phyloP scores from a whole-genome alignment of 2,113 vertebrate genomes.

The Syngnathus scovelli region DNA sequence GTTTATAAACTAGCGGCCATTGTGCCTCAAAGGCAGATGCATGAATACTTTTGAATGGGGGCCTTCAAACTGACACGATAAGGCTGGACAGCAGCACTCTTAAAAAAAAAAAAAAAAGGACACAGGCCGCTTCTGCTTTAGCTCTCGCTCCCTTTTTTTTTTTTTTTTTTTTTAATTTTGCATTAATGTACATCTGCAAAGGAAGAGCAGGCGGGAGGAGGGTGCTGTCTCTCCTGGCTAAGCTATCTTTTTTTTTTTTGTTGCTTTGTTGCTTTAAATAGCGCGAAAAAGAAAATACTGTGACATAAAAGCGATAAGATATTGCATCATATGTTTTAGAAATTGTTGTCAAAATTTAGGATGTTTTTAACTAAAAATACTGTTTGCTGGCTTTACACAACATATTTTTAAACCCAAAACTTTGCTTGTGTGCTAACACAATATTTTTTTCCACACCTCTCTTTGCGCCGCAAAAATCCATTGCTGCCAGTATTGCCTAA shows the following conservation, averaged over 20 bases:
- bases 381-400: background rate
- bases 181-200: slow-evolving; percentile 95
- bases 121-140: slow-evolving; percentile 66
- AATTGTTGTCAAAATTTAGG: background rate
- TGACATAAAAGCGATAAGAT: background rate
- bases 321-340: background rate
- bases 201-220: slow-evolving; percentile 58
- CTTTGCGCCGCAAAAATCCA: too few relatives aligned
- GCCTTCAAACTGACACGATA: slow-evolving; percentile 97
- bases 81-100: slow-evolving; percentile 93
- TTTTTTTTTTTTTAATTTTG: slow-evolving; percentile 48
- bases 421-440: too few relatives aligned
- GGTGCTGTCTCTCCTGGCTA: slow-evolving; percentile 45
- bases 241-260: background rate
- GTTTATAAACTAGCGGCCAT: slow-evolving; percentile 93
- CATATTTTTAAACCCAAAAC: too few relatives aligned
- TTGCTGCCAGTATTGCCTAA: too few relatives aligned
- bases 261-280: slow-evolving; percentile 14
- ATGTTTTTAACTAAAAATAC: background rate
- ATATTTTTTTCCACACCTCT: too few relatives aligned
- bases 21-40: slow-evolving; percentile 90
- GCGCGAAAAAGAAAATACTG: background rate
- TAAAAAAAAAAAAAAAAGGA: slow-evolving; percentile 68
- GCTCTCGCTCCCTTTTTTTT: slow-evolving; percentile 37
- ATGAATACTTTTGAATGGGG: slow-evolving; percentile 96